These are phyloP conservation scores for Phycodurus eques DNA, from an alignment of 2,113 vertebrate species.

Conservation along the genomic window DNA sequence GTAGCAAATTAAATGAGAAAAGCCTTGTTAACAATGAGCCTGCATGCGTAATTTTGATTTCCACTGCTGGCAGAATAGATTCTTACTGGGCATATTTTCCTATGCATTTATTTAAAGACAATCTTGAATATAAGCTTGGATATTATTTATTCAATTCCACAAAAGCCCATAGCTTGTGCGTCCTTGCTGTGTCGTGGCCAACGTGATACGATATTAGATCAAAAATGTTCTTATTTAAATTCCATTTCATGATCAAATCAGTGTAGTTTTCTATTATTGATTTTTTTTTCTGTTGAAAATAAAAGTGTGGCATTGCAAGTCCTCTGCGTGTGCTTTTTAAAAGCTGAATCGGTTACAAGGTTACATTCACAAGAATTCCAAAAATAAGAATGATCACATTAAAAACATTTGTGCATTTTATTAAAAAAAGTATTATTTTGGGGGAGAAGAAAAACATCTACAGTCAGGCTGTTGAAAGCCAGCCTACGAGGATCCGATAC, in stretches of 20 bases:
- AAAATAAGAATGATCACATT: background rate
- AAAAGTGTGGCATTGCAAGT: slow-evolving; percentile 62
- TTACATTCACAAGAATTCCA: too few relatives aligned
- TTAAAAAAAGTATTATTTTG: too few relatives aligned
- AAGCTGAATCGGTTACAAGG: background rate
- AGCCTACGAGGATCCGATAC: too few relatives aligned
- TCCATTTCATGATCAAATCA: background rate
- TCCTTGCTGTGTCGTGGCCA: slow-evolving; percentile 47
- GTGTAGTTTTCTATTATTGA: background rate
- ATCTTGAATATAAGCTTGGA: slow-evolving; percentile 29
- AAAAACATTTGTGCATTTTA: background rate
- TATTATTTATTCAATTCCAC: background rate
- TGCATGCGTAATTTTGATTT: background rate
- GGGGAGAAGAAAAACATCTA: too few relatives aligned
- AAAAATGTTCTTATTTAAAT: background rate
- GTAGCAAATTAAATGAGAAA: slow-evolving; percentile 35
- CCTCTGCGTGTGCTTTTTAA: background rate
- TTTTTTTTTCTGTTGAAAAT: slow-evolving; percentile 49
- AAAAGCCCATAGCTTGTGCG: background rate
- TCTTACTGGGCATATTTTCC: slow-evolving; percentile 24
- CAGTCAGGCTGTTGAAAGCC: too few relatives aligned
- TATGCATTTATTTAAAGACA: slow-evolving; percentile 53
- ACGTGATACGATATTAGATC: background rate
- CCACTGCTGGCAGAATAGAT: slow-evolving; percentile 25
- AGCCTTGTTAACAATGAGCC: slow-evolving; percentile 35